phyloP scores from a whole-genome alignment of 2,797 vertebrate genomes.

The Leptodactylus fallax region DNA sequence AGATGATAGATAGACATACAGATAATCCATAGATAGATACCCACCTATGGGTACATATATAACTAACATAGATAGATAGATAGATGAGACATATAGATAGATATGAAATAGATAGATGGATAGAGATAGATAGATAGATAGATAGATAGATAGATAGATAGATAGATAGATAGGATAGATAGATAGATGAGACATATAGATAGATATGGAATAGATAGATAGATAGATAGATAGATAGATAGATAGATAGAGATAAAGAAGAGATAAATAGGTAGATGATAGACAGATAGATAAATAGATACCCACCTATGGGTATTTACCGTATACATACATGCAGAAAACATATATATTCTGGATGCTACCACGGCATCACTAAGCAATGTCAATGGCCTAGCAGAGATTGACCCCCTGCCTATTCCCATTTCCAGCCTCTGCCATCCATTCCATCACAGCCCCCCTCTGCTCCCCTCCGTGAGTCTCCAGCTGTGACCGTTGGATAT shows the following conservation, averaged over 20 bases:
- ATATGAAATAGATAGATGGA: neutral
- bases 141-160: neutral
- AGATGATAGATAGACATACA: neutral
- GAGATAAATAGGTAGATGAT: neutral
- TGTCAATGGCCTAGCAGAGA: slow-evolving; percentile 10
- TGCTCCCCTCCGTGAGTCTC: neutral
- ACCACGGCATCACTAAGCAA: neutral
- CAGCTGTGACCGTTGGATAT: slow-evolving; percentile 11
- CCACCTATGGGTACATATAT: too few species aligned
- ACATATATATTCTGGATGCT: neutral
- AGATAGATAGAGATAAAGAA: neutral
- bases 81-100: neutral
- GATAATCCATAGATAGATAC: neutral
- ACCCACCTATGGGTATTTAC: neutral
- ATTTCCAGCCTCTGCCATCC: neutral
- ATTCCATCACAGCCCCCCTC: slow-evolving; percentile 30
- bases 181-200: neutral
- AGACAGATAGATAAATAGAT: neutral
- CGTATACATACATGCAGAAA: neutral
- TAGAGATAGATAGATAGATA: too few species aligned
- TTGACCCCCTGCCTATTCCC: neutral
- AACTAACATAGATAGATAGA: neutral
- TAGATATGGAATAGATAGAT: neutral
- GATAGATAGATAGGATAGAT: neutral
- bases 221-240: neutral